A percentile compares a stretch with the other conserved stretches of the same genome.
phyloP scores from a whole-genome alignment of 1,140 invertebrate species.

The Eriocheir sinensis region DNA sequence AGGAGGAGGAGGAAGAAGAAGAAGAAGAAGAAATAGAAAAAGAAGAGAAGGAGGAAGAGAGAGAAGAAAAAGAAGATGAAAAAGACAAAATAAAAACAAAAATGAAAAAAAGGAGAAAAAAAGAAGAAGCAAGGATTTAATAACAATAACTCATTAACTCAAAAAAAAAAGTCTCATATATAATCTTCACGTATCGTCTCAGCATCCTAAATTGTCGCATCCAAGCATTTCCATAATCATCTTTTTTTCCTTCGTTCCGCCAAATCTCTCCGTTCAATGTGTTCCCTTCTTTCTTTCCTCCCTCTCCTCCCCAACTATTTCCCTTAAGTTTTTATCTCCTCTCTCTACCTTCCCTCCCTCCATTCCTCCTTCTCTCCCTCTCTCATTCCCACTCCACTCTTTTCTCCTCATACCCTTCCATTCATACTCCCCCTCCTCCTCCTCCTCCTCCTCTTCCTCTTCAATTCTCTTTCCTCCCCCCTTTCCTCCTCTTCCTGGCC shows the following conservation, averaged over 20 bases:
- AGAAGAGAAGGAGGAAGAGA: too few relatives aligned
- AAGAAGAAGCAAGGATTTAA: background rate
- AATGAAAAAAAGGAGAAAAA: background rate
- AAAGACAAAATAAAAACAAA: background rate
- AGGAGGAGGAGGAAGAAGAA: background rate
- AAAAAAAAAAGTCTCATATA: background rate
- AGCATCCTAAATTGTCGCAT: background rate
- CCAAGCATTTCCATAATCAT: background rate
- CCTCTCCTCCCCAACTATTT: background rate
- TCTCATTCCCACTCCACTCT: background rate
- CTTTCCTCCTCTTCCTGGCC: background rate
- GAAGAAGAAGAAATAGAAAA: too few relatives aligned
- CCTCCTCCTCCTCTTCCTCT: conserved; percentile 6
- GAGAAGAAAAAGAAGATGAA: too few relatives aligned
- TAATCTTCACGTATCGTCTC: background rate
- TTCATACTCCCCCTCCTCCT: background rate
- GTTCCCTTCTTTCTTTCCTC: background rate
- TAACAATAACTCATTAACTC: background rate
- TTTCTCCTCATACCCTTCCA: background rate
- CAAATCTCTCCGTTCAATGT: background rate
- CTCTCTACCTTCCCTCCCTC: background rate
- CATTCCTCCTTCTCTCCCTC: background rate
- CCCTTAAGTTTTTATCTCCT: background rate
- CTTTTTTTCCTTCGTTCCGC: background rate
- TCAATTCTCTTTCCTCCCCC: background rate